phyloP scores from a whole-genome alignment of 2,797 vertebrate species.

The Nasua narica region DNA sequence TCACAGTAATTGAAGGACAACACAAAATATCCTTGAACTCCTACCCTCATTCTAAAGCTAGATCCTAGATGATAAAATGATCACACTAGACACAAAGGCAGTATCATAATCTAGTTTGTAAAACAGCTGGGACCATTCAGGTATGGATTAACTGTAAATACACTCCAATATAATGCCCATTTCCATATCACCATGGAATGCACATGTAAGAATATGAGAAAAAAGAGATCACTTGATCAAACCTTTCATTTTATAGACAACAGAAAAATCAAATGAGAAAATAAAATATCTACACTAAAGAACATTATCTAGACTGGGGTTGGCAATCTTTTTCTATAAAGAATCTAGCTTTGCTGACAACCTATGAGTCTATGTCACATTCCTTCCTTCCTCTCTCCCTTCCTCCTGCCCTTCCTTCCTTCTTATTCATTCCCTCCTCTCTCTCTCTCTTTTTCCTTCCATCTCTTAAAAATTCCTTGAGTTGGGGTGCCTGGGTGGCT shows the following conservation, averaged over 20 bases:
- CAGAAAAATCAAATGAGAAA: conserved; percentile 1
- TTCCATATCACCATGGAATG: not conserved
- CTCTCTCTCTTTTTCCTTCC: not conserved
- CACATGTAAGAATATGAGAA: not conserved
- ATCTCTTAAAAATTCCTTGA: not conserved
- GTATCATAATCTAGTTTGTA: not conserved
- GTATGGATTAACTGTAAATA: not conserved
- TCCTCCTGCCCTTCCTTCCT: not conserved
- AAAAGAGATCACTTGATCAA: not conserved
- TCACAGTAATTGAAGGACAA: not conserved
- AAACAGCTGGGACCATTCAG: not conserved
- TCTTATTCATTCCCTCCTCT: not conserved
- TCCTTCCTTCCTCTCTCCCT: too few species aligned
- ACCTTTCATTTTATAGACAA: not conserved
- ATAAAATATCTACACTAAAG: not conserved
- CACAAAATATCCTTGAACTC: not conserved
- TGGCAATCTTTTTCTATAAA: not conserved
- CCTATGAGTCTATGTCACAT: not conserved
- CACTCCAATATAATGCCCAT: not conserved
- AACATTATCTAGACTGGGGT: not conserved
- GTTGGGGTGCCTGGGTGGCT: too few species aligned
- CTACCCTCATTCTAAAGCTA: not conserved
- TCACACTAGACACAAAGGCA: not conserved
- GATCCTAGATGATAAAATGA: not conserved
- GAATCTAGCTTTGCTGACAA: not conserved